These are phyloP conservation scores for Heliconius congener DNA, from an alignment of 1,140 invertebrate genomes.

Conservation along the genomic window DNA sequence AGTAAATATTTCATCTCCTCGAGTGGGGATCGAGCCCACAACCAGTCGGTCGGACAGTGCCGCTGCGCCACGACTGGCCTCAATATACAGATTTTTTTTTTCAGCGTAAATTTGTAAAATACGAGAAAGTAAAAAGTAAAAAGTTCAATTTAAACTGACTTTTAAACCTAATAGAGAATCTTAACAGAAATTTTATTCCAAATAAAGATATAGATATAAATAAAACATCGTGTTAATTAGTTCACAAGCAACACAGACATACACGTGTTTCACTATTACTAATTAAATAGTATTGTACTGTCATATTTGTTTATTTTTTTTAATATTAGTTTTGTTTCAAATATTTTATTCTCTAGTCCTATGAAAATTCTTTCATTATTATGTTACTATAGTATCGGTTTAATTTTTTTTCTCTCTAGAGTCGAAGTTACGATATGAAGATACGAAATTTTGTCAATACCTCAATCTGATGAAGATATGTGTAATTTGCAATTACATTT, in stretches of 20 bases:
- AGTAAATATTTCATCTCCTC: too few relatives aligned
- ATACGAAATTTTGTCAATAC: neutral
- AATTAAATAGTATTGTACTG: neutral
- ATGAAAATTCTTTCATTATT: neutral
- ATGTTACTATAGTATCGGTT: neutral
- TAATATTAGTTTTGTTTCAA: too few relatives aligned
- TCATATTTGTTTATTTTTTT: too few relatives aligned
- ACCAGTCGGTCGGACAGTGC: too few relatives aligned
- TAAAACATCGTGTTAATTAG: neutral
- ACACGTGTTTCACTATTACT: neutral
- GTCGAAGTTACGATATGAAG: neutral
- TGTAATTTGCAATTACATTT: neutral
- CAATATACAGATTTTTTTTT: neutral
- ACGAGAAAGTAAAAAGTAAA: neutral
- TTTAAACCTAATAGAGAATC: too few relatives aligned
- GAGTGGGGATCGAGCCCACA: too few relatives aligned
- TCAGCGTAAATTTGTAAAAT: neutral
- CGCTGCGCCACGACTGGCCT: too few relatives aligned
- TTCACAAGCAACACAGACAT: neutral
- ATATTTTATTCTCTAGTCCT: neutral
- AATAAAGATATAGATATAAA: neutral
- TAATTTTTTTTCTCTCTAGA: neutral
- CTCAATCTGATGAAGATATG: neutral
- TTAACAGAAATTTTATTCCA: neutral
- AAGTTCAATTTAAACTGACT: neutral